Percentiles rank a stretch among this genome's conserved stretches.
These are phyloP conservation scores for Cerastis rubricosa DNA, from an alignment of 2,888 invertebrate genomes.

Conservation along the genomic window DNA sequence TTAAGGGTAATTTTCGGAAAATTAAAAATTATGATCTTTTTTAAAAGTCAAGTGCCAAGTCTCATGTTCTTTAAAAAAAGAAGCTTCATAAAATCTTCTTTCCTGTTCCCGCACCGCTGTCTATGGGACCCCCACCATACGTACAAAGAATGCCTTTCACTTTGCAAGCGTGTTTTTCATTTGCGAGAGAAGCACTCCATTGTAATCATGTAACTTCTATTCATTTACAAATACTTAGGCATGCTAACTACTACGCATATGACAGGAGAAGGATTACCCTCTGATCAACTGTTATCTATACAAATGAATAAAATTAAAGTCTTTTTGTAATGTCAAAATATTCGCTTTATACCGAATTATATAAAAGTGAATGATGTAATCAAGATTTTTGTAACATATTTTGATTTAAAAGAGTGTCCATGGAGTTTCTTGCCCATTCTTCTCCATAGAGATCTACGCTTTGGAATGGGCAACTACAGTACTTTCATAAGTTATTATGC, in stretches of 20 bases:
- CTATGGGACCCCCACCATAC: conserved; percentile 57
- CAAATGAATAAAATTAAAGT: too few species aligned
- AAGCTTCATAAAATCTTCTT: neutral
- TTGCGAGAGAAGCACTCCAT: conserved; percentile 76
- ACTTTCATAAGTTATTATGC: too few species aligned
- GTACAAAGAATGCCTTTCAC: conserved; percentile 79
- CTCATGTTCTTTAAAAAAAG: neutral
- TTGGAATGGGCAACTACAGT: too few species aligned
- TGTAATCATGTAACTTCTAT: conserved; percentile 69
- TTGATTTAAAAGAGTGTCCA: too few species aligned
- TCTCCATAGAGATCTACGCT: too few species aligned
- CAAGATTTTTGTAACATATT: too few species aligned
- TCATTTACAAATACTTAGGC: conserved; percentile 62
- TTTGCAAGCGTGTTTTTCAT: conserved; percentile 81
- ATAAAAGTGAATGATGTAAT: too few species aligned
- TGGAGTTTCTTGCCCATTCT: too few species aligned
- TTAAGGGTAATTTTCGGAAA: neutral
- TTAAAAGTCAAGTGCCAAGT: neutral
- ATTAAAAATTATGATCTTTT: neutral
- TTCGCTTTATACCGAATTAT: too few species aligned
- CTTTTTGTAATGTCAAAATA: too few species aligned
- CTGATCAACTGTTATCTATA: neutral
- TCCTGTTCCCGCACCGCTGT: conserved; percentile 50
- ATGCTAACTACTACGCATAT: neutral
- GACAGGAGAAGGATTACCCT: neutral